phyloP scores from a whole-genome alignment of 2,113 vertebrate species.

The Aviceda subcristata region DNA sequence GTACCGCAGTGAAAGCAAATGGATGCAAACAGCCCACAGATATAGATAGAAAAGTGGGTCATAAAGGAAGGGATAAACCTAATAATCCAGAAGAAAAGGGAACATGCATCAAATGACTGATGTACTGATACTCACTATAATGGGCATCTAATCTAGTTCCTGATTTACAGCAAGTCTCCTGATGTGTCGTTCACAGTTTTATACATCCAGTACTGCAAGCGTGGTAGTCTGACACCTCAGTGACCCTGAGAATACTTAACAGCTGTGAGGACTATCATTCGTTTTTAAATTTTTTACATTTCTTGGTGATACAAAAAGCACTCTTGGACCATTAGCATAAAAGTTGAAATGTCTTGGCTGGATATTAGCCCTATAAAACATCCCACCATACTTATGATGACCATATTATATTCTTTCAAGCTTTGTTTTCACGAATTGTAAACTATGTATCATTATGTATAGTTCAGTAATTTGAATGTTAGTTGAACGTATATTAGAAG shows the following conservation, averaged over 20 bases:
- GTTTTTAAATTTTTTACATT: slow-evolving; percentile 71
- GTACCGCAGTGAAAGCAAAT: neutral
- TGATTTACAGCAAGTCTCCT: slow-evolving; percentile 23
- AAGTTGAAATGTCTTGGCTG: slow-evolving; percentile 63
- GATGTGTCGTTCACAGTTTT: slow-evolving; percentile 45
- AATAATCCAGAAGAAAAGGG: slow-evolving; percentile 32
- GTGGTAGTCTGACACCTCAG: slow-evolving; percentile 28
- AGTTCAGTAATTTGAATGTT: slow-evolving; percentile 68
- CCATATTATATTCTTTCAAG: slow-evolving; percentile 60
- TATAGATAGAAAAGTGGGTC: neutral
- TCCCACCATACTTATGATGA: slow-evolving; percentile 49
- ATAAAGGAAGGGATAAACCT: neutral
- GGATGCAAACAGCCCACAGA: neutral
- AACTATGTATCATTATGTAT: slow-evolving; percentile 74
- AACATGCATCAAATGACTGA: neutral
- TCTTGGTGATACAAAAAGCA: slow-evolving; percentile 65
- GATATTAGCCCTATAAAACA: slow-evolving; percentile 44
- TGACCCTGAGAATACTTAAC: slow-evolving; percentile 38
- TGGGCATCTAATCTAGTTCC: neutral
- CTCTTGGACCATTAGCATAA: slow-evolving; percentile 61
- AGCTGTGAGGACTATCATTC: slow-evolving; percentile 62
- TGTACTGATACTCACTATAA: neutral
- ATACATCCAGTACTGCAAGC: slow-evolving; percentile 32
- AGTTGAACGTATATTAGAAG: slow-evolving; percentile 69
- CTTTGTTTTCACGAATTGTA: slow-evolving; percentile 73